Evolutionary conservation across 2,888 invertebrate genomes (phyloP).

Genomic region (Eupithecia dodoneata): DNA sequence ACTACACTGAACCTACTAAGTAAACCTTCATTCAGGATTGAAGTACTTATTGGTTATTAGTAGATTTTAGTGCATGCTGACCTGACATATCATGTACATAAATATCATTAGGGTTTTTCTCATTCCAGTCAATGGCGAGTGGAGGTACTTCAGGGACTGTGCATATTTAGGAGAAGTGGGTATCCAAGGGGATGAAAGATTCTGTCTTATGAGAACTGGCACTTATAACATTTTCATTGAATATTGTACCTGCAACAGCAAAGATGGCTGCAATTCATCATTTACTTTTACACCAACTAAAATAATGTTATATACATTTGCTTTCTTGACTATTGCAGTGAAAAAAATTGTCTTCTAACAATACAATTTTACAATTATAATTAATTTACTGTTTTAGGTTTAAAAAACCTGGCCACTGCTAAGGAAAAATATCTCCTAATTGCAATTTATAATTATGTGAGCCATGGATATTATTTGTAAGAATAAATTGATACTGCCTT

Average conservation of each 20-base stretch:
- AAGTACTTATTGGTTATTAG: background rate
- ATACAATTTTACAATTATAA: background rate
- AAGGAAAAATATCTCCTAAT: background rate
- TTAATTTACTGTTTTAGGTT: background rate
- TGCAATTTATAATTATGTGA: background rate
- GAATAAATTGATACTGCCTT: conserved; percentile 19
- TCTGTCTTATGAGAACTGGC: conserved; percentile 95
- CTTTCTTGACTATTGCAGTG: conserved; percentile 3
- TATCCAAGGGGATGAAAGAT: conserved; percentile 94
- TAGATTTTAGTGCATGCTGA: background rate
- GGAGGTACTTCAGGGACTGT: conserved; percentile 94
- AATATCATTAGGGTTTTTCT: background rate
- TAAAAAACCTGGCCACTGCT: background rate
- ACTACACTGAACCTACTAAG: background rate
- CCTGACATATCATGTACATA: background rate
- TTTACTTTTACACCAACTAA: conserved; percentile 66
- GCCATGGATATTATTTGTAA: conserved; percentile 9
- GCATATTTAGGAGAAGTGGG: conserved; percentile 96
- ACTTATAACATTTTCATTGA: conserved; percentile 97
- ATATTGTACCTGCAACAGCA: conserved; percentile 96
- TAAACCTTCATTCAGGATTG: background rate
- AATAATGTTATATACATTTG: conserved; percentile 20
- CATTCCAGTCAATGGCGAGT: conserved; percentile 90
- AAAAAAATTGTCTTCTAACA: conserved; percentile 21
- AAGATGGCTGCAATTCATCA: conserved; percentile 94